Base-by-base conservation (phyloP, 2,113 vertebrate genomes). In the Tragelaphus scriptus region DNA sequence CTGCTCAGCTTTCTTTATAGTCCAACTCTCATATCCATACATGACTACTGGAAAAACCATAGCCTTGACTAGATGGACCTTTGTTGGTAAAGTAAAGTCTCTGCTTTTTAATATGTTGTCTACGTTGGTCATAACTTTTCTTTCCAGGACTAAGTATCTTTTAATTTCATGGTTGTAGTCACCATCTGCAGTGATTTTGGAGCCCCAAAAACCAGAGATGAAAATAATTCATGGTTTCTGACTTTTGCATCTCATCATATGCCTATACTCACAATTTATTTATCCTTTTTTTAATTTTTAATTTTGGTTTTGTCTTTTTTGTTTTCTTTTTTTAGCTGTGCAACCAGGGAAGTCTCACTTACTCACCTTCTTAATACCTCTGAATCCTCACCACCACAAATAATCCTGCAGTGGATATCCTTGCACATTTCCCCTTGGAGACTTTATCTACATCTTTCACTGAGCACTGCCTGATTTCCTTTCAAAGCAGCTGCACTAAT, bases 211-310 rank as follows among this genome's bases (percentile, higher is more conserved):
- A n/a, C 1, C 17, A 19, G 17, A 86, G 55, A 19, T 58, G 55
- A 95, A 87, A 44, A 75, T n/a, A 55, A 79, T 15, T 28, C 12
- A 79, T 44, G 51, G 61, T 21, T 75, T 91, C 71, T 94, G 51
- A 85, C 26, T 94, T 89, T 36, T 44, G 21, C 14, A 77, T 65
- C 49, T 68, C 17, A 36, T 44, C 47, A 63, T 36, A 75, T 9
- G 10, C 15, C 61, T 49, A 26, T 5, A 75, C 15, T 19, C 30
- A 71, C 11, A 68, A 49, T 92, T 91, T 85, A 61, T 32, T 28
- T 75, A 56, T 6, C 15, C 36, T 75, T 9, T 51, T 44, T 85
- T 53, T 77, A 51, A 13, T 75, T 75, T 75, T 26, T 7, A 44
- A 40, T 36, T 40, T 25, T 44, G 10, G 12, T 26, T 44, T 44